Evolutionary conservation across 2,888 invertebrate genomes (phyloP), one percentile per base, ranked within the genome.

Genomic region (Lepidocyrtinus sp.): DNA sequence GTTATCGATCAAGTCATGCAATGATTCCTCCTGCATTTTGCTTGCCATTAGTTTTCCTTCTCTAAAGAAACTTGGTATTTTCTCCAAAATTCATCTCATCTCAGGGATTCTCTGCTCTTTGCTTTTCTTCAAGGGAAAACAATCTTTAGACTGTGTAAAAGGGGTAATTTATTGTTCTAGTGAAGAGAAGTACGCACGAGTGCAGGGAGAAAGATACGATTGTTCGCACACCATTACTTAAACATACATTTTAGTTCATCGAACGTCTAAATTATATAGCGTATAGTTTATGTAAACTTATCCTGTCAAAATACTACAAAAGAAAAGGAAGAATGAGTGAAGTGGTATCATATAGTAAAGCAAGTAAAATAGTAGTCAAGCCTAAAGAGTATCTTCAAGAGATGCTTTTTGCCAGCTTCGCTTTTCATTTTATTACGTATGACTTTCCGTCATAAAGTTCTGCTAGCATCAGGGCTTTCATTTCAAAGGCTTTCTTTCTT

Each of bases 81-180:
- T n/a, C n/a, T n/a, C n/a, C n/a, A n/a, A 36, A 36, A 36, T 36
- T 36, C 36, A 36, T 36, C 5, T 36, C 12, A 12, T 36, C 12
- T 36, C 5, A 12, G 5, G 5, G 36, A 5, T 12, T 36, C 12
- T 36, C 36, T 12, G 36, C 36, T 36, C 5, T 36, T 7, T 36
- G 5, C 36, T 7, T 36, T 12, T 36, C 12, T 12, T 36, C 36
- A 5, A 36, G 36, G 5, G 36, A 36, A 36, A 36, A 36, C 12
- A 36, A 36, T 36, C 36, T 7, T 5, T 36, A 36, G 36, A 36
- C 36, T 36, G 36, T 36, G 12, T 7, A 36, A 36, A 36, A 36
- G 36, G 12, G 12, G 69, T 69, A 69, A 69, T 24, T 24, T 69
- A 69, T 69, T 69, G 55, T 25, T 69, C 25, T 9, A 26, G 69